Percentiles rank a stretch among this genome's conserved stretches.
phyloP scores from a whole-genome alignment of 2,888 invertebrate genomes.

The Chrysodeixis includens region DNA sequence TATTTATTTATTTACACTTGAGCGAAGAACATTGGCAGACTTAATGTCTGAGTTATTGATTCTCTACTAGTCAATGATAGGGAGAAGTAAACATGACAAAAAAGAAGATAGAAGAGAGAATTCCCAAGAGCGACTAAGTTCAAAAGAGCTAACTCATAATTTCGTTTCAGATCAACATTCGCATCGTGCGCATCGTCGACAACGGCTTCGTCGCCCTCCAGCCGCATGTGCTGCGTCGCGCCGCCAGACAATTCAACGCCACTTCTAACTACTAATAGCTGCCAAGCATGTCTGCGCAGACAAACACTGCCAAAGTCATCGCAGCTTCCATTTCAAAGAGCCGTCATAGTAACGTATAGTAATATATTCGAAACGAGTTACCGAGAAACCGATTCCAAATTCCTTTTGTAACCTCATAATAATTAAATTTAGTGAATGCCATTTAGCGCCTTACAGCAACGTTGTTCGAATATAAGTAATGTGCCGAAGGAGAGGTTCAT shows the following conservation, averaged over 20 bases:
- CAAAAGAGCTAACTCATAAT: neutral
- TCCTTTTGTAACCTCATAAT: conserved; percentile 9
- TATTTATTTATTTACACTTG: no score
- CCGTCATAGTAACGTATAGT: neutral
- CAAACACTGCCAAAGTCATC: conserved; percentile 44
- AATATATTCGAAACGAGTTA: neutral
- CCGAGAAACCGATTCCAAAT: neutral
- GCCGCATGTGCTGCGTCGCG: conserved; percentile 78
- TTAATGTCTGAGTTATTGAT: no score
- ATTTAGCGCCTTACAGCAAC: conserved; percentile 3
- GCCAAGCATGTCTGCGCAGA: conserved; percentile 9
- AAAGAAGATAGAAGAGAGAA: no score
- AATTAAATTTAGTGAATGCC: conserved; percentile 22
- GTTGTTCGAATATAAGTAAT: neutral
- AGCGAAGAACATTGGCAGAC: no score
- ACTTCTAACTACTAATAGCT: conserved; percentile 66
- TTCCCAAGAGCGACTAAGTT: no score
- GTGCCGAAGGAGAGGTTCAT: conserved; percentile 13
- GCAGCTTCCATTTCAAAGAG: conserved; percentile 14
- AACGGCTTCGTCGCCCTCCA: conserved; percentile 81
- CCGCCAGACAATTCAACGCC: conserved; percentile 71
- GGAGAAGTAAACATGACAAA: no score
- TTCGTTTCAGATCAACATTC: conserved; percentile 89
- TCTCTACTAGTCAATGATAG: no score
- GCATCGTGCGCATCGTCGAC: conserved; percentile 90